Percentiles rank a stretch among this genome's conserved stretches.
Conservation (phyloP, 2,888 invertebrate species). For the Alloscopus bannaensis region DNA sequence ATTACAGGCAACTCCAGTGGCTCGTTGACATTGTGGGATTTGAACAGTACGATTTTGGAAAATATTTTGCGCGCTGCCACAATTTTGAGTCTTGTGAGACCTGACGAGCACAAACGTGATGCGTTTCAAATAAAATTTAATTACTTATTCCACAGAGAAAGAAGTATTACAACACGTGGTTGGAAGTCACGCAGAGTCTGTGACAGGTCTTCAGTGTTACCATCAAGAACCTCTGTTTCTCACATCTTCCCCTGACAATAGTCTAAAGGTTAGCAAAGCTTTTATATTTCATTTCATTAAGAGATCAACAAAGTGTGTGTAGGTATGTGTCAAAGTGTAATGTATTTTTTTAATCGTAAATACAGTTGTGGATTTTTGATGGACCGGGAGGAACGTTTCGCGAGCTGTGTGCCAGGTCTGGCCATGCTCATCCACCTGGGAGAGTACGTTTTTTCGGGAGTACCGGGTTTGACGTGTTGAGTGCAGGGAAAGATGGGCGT, state of each 20-base stretch:
- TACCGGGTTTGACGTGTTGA: conserved; percentile 86
- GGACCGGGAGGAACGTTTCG: conserved; percentile 92
- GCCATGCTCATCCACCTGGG: conserved; percentile 89
- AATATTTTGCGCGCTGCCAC: conserved; percentile 78
- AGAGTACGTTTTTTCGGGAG: conserved; percentile 89
- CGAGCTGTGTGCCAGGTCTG: conserved; percentile 86
- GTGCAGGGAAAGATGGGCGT: conserved; percentile 87
- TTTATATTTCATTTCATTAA: background rate
- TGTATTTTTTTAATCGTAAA: too few relatives aligned
- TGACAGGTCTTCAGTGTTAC: conserved; percentile 89
- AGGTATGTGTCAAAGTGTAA: too few relatives aligned
- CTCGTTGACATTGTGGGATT: conserved; percentile 94
- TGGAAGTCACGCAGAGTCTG: conserved; percentile 84
- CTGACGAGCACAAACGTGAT: too few relatives aligned
- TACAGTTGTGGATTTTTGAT: conserved; percentile 83
- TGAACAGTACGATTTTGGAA: conserved; percentile 78
- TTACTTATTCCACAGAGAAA: conserved; percentile 74
- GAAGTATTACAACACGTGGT: conserved; percentile 87
- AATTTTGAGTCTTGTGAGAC: too few relatives aligned
- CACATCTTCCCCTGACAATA: conserved; percentile 89
- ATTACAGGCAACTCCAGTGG: conserved; percentile 88
- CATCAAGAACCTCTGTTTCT: conserved; percentile 92
- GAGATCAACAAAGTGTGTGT: background rate
- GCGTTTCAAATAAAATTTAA: too few relatives aligned
- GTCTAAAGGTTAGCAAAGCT: conserved; percentile 41